phyloP scores from a whole-genome alignment of 2,113 vertebrate species.

The Synodontis membranacea region DNA sequence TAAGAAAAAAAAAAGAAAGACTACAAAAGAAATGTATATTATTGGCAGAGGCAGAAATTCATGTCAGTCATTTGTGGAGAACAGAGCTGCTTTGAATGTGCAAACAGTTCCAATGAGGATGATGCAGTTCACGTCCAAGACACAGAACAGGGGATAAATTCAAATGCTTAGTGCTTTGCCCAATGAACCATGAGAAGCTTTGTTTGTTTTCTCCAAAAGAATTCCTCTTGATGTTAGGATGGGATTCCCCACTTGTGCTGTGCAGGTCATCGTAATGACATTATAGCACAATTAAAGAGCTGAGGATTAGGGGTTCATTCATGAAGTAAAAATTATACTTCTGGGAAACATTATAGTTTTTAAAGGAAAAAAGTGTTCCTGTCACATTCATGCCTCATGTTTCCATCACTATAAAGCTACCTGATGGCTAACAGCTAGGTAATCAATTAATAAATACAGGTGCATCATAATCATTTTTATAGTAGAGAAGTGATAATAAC shows the following conservation, averaged over 20 bases:
- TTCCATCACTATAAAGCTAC: neutral
- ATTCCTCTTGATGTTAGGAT: neutral
- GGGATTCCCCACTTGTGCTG: neutral
- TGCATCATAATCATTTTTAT: neutral
- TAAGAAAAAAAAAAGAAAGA: slow-evolving; percentile 56
- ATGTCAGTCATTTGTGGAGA: slow-evolving; percentile 60
- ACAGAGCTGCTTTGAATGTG: slow-evolving; percentile 64
- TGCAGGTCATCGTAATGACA: slow-evolving; percentile 16
- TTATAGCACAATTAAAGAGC: neutral
- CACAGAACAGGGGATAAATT: neutral
- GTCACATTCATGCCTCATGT: neutral
- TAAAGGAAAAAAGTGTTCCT: neutral
- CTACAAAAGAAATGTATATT: slow-evolving; percentile 60
- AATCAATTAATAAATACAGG: neutral
- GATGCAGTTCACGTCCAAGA: neutral
- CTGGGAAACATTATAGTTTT: neutral
- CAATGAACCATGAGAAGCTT: neutral
- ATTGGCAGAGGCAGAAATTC: slow-evolving; percentile 61
- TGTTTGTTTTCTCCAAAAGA: neutral
- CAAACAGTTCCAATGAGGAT: slow-evolving; percentile 66
- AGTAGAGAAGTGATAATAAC: neutral
- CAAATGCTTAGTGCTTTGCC: neutral
- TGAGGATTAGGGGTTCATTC: slow-evolving; percentile 18
- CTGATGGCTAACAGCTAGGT: neutral
- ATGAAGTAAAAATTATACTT: neutral